A percentile compares a stretch with the other conserved stretches of the same genome.
Evolutionary conservation across 2,888 invertebrate species (phyloP).

Genomic region (Tenthredo distinguenda): DNA sequence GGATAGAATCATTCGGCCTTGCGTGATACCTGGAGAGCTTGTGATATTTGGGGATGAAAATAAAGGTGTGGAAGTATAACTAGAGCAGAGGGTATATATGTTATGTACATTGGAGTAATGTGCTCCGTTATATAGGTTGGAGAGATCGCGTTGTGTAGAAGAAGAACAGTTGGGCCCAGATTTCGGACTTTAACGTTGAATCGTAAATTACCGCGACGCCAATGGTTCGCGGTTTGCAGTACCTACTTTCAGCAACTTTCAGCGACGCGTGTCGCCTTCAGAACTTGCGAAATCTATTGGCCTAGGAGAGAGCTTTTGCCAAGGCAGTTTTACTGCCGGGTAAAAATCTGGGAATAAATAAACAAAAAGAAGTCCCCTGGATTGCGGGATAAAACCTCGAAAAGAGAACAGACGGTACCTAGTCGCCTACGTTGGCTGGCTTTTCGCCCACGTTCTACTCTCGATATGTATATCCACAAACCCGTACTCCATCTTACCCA

Average conservation of each 20-base stretch:
- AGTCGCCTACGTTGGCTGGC: not conserved
- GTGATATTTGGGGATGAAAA: not conserved
- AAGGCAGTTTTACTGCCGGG: not conserved
- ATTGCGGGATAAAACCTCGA: not conserved
- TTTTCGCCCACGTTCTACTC: conserved; percentile 19
- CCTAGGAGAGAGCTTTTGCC: conserved; percentile 3
- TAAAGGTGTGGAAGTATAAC: not conserved
- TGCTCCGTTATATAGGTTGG: not conserved
- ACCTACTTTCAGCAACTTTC: conserved; percentile 23
- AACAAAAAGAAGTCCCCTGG: not conserved
- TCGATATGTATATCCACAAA: not conserved
- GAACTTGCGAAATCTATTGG: conserved; percentile 47
- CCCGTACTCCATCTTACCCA: not conserved
- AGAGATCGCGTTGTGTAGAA: not conserved
- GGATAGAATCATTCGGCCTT: not conserved
- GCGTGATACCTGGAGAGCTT: not conserved
- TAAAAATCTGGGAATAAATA: not conserved
- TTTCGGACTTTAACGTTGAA: conserved; percentile 17
- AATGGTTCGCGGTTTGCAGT: conserved; percentile 20
- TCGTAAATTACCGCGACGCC: conserved; percentile 37
- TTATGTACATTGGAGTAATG: not conserved
- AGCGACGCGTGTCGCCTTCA: conserved; percentile 49
- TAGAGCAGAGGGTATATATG: not conserved
- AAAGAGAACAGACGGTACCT: not conserved
- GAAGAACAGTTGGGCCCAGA: conserved; percentile 38